Evolutionary conservation across 1,140 invertebrate species (phyloP), one percentile per base, ranked within the genome.

Genomic region (Drosophila repleta): DNA sequence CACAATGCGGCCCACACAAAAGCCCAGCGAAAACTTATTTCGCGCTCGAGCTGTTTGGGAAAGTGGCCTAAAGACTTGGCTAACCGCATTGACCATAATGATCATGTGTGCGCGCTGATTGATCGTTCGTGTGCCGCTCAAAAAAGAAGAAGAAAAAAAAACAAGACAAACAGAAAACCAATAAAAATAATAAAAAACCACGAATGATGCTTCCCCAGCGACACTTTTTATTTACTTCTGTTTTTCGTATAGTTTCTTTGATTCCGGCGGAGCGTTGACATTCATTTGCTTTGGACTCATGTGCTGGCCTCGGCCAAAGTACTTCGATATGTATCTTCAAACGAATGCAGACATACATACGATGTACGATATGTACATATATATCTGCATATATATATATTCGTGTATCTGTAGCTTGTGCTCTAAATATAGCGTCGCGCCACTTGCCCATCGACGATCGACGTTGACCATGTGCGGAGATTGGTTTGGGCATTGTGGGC

Each of bases 351-450:
- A 43, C 2, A 43, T 43, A 17, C 39, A 17, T 18, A 3, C n/a
- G 13, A 17, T n/a, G n/a, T n/a, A n/a, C n/a, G n/a, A 15, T 29
- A 67, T 67, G 10, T 43, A 39, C 68, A 35, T 8, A 29, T 29
- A 29, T 29, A 29, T 29, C 8, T 58, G 7, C 20, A 8, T 29
- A 15, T 32, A 39, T 57, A 57, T 24, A 37, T 49, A 18, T 26
- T 21, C 57, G 17, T 43, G 39, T 76, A 65, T 79, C 43, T 85
- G 68, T 74, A 62, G 71, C 53, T 68, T 65, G 39, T 46, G 73
- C 53, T 80, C 65, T 85, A 87, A 87, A 87, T 87, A 87, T 85
- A 85, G 74, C 62, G 24, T 35, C 39, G 43, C 43, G 63, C 52
- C 74, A 71, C 74, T 65, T 67, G 62, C 64, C 61, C 68, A 60